Percentiles rank a stretch among this genome's conserved stretches.
Conservation (phyloP, 2,797 vertebrate species). For the Australoheros facetus region DNA sequence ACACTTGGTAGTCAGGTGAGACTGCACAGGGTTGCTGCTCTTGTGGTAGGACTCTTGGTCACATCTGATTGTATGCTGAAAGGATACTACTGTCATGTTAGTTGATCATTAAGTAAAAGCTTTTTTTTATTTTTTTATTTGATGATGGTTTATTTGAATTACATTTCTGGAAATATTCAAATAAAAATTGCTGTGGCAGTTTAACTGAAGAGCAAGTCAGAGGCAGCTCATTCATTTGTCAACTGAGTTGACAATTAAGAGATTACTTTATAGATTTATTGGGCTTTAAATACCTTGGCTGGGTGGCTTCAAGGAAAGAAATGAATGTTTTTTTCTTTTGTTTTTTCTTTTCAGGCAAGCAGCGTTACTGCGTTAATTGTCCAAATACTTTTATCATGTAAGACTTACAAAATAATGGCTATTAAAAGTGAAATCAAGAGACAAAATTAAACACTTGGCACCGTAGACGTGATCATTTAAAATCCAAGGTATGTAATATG, state of each 20-base stretch:
- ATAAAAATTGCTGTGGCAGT: not conserved
- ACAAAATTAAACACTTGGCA: not conserved
- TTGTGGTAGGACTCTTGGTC: not conserved
- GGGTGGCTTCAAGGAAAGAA: not conserved
- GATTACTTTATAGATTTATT: not conserved
- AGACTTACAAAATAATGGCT: not conserved
- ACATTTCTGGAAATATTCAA: not conserved
- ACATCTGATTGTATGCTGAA: not conserved
- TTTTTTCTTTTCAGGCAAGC: not conserved
- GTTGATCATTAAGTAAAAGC: not conserved
- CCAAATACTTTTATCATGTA: not conserved
- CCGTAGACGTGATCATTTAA: constrained; percentile 6
- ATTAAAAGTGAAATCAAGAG: not conserved
- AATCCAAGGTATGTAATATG: constrained; percentile 4
- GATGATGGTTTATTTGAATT: not conserved
- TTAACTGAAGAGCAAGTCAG: not conserved
- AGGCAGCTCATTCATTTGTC: fast-evolving
- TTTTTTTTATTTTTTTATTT: fast-evolving
- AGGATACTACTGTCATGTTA: not conserved
- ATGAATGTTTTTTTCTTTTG: not conserved
- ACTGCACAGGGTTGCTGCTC: not conserved
- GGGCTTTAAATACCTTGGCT: not conserved
- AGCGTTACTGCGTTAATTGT: not conserved
- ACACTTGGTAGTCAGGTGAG: not conserved
- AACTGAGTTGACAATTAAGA: not conserved